Conservation (phyloP, 1,140 invertebrate species). For the Drosophila melanica region DNA sequence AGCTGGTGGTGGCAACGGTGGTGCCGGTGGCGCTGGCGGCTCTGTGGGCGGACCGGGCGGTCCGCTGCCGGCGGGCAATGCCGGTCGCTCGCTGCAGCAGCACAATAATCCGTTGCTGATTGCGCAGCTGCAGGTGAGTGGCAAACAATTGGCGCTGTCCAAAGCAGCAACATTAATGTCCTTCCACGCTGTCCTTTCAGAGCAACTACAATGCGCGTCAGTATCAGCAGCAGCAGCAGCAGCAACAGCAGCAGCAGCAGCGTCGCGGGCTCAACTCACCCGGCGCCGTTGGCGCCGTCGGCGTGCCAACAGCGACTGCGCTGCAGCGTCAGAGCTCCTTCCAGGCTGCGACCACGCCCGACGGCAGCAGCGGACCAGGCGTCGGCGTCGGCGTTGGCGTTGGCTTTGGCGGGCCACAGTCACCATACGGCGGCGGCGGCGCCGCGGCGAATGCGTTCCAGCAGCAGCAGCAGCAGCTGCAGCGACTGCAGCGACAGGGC, state of each 20-base stretch:
- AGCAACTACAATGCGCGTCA: conserved; percentile 76
- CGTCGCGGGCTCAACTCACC: conserved; percentile 86
- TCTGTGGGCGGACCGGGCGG: conserved; percentile 43
- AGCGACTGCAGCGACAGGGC: conserved; percentile 87
- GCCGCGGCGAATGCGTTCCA: conserved; percentile 60
- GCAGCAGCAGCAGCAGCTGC: conserved; percentile 83
- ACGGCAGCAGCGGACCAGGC: conserved; percentile 67
- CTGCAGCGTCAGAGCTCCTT: conserved; percentile 81
- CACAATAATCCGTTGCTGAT: conserved; percentile 93
- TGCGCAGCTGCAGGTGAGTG: conserved; percentile 88
- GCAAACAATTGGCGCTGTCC: conserved; percentile 7
- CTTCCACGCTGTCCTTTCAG: conserved; percentile 23
- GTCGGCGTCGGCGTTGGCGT: background rate
- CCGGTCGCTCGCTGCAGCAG: conserved; percentile 85
- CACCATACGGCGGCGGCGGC: conserved; percentile 83
- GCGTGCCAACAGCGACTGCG: conserved; percentile 29
- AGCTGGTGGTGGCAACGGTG: conserved; percentile 11
- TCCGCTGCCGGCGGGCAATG: conserved; percentile 52
- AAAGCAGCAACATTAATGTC: conserved; percentile 37
- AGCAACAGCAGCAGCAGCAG: conserved; percentile 62
- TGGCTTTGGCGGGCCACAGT: conserved; percentile 83
- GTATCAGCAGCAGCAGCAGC: conserved; percentile 72
- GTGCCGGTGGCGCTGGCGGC: conserved; percentile 27
- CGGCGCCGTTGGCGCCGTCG: conserved; percentile 75
- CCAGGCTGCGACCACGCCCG: conserved; percentile 63